Conservation (phyloP, 2,888 invertebrate species). For the Scaptomyza flava region DNA sequence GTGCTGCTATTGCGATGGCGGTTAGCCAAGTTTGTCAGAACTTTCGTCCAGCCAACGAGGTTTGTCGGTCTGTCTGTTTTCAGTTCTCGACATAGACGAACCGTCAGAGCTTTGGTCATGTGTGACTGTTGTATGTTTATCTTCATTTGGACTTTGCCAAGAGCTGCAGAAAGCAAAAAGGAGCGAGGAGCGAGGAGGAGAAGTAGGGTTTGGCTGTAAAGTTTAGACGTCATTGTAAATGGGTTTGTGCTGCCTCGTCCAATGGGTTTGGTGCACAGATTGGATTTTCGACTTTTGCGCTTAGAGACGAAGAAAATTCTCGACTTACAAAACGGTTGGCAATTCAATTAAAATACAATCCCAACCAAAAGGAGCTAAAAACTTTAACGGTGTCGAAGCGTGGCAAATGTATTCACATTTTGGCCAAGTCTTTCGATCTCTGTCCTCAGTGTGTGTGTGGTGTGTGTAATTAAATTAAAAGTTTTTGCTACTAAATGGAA, state of each 20-base stretch:
- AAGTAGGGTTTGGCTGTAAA: slow-evolving; percentile 33
- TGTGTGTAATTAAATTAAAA: slow-evolving; percentile 73
- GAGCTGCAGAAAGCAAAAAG: background rate
- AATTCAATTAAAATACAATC: slow-evolving; percentile 68
- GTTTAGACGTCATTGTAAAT: slow-evolving; percentile 58
- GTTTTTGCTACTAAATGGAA: slow-evolving; percentile 44
- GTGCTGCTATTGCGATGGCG: slow-evolving; percentile 44
- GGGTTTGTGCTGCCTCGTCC: slow-evolving; percentile 47
- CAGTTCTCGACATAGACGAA: slow-evolving; percentile 20
- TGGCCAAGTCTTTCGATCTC: background rate
- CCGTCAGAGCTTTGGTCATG: slow-evolving; percentile 41
- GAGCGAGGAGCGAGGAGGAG: background rate
- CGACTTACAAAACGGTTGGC: slow-evolving; percentile 34
- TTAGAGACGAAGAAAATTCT: slow-evolving; percentile 9
- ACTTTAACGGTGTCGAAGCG: slow-evolving; percentile 51
- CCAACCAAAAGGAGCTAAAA: slow-evolving; percentile 17
- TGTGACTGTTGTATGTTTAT: slow-evolving; percentile 68
- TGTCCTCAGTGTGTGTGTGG: slow-evolving; percentile 9
- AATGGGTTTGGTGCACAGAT: slow-evolving; percentile 62
- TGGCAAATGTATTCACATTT: slow-evolving; percentile 24
- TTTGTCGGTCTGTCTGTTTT: background rate
- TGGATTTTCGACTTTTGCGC: slow-evolving; percentile 63
- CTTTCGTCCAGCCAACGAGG: slow-evolving; percentile 30
- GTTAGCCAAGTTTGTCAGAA: slow-evolving; percentile 75
- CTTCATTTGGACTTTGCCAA: slow-evolving; percentile 60